phyloP scores from a whole-genome alignment of 2,888 invertebrate species.

The Cephus sareptanus region DNA sequence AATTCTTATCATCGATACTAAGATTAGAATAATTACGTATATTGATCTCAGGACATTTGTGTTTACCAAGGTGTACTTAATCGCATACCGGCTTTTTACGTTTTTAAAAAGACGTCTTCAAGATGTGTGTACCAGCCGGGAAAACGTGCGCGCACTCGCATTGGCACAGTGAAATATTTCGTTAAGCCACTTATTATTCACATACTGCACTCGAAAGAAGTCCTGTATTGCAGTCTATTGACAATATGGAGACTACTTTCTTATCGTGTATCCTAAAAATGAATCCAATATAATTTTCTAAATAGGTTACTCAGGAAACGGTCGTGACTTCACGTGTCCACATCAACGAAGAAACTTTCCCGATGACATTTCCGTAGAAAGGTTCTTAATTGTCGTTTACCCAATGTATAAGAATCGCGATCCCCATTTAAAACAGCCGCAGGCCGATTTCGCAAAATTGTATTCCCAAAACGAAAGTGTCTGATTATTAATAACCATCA shows the following conservation, averaged over 20 bases:
- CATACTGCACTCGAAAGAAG: neutral
- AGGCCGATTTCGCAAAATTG: neutral
- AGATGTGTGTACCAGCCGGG: neutral
- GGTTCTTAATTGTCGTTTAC: neutral
- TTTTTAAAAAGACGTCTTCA: neutral
- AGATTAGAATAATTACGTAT: neutral
- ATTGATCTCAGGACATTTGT: neutral
- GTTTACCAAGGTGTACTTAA: neutral
- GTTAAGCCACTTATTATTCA: neutral
- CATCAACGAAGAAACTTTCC: neutral
- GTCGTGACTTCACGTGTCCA: neutral
- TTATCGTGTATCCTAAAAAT: neutral
- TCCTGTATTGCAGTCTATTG: neutral
- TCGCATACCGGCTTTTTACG: neutral
- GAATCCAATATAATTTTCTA: neutral
- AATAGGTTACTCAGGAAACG: neutral
- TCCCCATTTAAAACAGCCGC: neutral
- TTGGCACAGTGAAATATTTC: neutral
- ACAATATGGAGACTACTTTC: neutral
- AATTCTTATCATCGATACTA: neutral
- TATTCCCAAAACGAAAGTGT: neutral
- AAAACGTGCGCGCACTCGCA: neutral
- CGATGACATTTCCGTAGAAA: neutral
- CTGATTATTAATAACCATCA: neutral
- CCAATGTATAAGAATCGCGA: neutral